Evolutionary conservation across 1,140 invertebrate genomes (phyloP), one percentile per base, ranked within the genome.

Genomic region (Drosophila carrolli): DNA sequence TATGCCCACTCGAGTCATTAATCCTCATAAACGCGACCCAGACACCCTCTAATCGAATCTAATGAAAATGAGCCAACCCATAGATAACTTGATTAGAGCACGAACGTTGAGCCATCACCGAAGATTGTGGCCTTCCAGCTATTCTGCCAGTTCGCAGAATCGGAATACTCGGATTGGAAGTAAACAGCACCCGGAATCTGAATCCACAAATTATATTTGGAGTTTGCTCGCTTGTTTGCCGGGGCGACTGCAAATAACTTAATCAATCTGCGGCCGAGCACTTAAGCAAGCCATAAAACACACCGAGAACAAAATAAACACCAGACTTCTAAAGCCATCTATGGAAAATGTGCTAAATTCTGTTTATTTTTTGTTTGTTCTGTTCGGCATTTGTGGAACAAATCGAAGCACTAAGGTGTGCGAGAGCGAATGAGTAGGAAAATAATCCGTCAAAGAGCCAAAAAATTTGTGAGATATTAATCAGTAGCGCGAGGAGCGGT

Each of bases 361-460:
- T 68, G 75, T 65, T 77, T 86, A 63, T 88, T 86, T 78, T 78
- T 75, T 78, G 74, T 54, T 59, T 38, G 29, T 61, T 81, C 70
- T 53, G 40, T 38, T 61, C 46, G 46, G 40, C 44, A 16, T 61
- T 44, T 63, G 54, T 78, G 75, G 58, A 82, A 82, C 75, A 71
- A 75, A 82, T 75, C 80, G 60, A 58, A n/a, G 72, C 60, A 63
- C 62, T 66, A 58, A 13, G 40, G 23, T 58, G n/a, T 19, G 53
- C 53, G 59, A 27, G 53, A 58, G 53, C 59, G 53, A 40, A 9
- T 41, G 77, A 85, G 77, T 56, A 68, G 59, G 66, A 61, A 75
- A 88, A 82, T 88, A 86, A 86, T 86, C 75, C 82, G 86, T 86
- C 82, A 86, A 75, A 88, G 80, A 75, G 66, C 79, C 58, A 78